Percentiles rank a stretch among this genome's conserved stretches.
Conservation (phyloP, 2,113 vertebrate species). For the Ctenodactylus gundi region DNA sequence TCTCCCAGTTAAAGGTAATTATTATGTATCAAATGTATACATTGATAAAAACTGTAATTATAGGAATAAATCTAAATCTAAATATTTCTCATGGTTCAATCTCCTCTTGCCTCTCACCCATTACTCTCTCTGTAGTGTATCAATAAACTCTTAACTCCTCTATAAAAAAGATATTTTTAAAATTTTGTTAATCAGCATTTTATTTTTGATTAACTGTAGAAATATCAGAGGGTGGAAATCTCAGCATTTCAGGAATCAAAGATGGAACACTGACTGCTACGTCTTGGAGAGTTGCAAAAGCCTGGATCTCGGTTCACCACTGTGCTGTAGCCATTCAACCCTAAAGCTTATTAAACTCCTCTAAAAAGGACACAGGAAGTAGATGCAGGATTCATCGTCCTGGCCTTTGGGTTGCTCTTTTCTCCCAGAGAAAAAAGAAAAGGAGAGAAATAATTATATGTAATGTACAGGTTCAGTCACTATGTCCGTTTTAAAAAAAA, state of each 20-base stretch:
- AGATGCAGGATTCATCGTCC: not conserved
- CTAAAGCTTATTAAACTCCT: no score
- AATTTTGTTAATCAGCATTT: no score
- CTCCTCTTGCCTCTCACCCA: no score
- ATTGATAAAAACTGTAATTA: no score
- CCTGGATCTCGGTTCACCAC: not conserved
- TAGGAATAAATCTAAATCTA: no score
- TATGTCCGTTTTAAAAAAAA: not conserved
- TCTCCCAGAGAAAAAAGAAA: not conserved
- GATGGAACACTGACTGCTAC: not conserved
- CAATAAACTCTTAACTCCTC: no score
- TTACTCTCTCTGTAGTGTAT: no score
- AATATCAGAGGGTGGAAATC: not conserved
- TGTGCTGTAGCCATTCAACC: fast-evolving
- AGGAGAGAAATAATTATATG: not conserved
- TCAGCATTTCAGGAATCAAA: not conserved
- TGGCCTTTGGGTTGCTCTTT: not conserved
- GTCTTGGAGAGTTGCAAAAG: not conserved
- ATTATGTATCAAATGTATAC: no score
- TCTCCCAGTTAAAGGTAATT: no score
- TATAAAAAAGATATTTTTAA: no score
- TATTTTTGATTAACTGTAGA: not conserved
- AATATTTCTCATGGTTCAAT: no score
- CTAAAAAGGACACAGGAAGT: fast-evolving
- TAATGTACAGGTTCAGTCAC: not conserved